Percentiles rank a stretch among this genome's conserved stretches.
phyloP scores from a whole-genome alignment of 2,888 invertebrate species.

The Ormia ochracea region DNA sequence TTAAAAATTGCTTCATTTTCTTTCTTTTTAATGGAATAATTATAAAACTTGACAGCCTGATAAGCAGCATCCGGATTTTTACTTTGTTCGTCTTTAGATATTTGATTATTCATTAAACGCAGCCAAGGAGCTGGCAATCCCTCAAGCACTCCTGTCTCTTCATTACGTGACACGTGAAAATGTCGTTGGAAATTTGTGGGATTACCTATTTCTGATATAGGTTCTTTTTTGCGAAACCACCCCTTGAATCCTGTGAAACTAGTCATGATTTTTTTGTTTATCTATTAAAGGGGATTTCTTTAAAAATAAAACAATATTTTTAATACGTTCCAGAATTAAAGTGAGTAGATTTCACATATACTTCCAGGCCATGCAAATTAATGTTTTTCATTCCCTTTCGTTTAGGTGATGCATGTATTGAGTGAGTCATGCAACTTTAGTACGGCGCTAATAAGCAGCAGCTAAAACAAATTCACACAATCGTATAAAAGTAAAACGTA shows the following conservation, averaged over 20 bases:
- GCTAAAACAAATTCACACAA: slow-evolving; percentile 49
- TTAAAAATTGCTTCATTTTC: slow-evolving; percentile 85
- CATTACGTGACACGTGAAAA: slow-evolving; percentile 91
- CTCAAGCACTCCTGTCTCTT: slow-evolving; percentile 87
- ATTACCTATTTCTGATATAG: slow-evolving; percentile 82
- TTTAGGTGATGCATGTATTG: slow-evolving; percentile 39
- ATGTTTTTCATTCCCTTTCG: slow-evolving; percentile 41
- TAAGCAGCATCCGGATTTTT: slow-evolving; percentile 93
- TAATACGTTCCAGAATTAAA: not conserved
- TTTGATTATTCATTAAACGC: slow-evolving; percentile 86
- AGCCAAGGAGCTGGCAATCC: slow-evolving; percentile 92
- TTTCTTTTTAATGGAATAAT: slow-evolving; percentile 90
- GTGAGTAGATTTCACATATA: not conserved
- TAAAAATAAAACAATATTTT: not conserved
- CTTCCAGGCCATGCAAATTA: slow-evolving; percentile 34
- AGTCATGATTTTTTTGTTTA: slow-evolving; percentile 65
- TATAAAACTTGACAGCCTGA: slow-evolving; percentile 93
- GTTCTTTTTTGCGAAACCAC: slow-evolving; percentile 76
- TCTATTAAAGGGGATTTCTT: not conserved
- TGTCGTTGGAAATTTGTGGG: slow-evolving; percentile 91
- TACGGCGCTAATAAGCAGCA: slow-evolving; percentile 53
- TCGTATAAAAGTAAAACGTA: slow-evolving; percentile 45
- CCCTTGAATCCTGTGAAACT: slow-evolving; percentile 73
- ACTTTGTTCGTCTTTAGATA: slow-evolving; percentile 90
- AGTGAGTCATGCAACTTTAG: slow-evolving; percentile 64